Percentiles rank a stretch among this genome's conserved stretches.
These are phyloP conservation scores for Tupaia tana DNA, from an alignment of 2,113 vertebrate genomes.

Conservation along the genomic window DNA sequence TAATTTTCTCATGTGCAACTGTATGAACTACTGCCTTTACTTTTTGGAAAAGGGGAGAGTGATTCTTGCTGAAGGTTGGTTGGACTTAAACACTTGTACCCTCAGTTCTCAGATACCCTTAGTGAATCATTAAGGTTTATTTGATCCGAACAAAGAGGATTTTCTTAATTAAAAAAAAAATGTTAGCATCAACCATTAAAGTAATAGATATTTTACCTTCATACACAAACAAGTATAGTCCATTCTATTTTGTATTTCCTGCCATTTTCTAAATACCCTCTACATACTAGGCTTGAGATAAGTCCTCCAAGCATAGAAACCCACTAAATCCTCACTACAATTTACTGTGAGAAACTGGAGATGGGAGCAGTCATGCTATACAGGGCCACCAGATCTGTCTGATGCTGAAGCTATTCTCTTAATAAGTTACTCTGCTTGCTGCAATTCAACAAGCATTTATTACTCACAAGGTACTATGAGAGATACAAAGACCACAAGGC, in stretches of 20 bases:
- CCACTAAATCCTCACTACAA: neutral
- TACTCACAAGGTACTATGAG: neutral
- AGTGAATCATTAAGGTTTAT: neutral
- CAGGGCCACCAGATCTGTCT: neutral
- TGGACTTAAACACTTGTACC: neutral
- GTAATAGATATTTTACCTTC: neutral
- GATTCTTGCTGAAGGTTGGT: neutral
- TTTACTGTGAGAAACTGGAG: neutral
- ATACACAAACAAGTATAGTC: neutral
- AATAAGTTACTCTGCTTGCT: neutral
- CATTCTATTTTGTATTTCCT: neutral
- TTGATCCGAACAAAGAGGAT: neutral
- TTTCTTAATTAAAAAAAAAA: neutral
- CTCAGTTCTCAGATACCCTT: neutral
- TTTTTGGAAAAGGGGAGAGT: accelerated
- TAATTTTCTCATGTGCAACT: neutral
- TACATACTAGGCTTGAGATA: neutral
- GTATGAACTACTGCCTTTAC: neutral
- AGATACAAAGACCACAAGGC: neutral
- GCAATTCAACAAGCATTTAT: neutral
- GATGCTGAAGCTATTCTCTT: neutral
- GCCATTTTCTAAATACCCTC: neutral
- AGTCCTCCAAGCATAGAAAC: neutral
- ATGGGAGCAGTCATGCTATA: too few species aligned
- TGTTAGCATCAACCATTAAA: neutral